Conservation (phyloP, 37 sponge, comb jelly and placozoan genomes). For the Ephydatia muelleri region DNA sequence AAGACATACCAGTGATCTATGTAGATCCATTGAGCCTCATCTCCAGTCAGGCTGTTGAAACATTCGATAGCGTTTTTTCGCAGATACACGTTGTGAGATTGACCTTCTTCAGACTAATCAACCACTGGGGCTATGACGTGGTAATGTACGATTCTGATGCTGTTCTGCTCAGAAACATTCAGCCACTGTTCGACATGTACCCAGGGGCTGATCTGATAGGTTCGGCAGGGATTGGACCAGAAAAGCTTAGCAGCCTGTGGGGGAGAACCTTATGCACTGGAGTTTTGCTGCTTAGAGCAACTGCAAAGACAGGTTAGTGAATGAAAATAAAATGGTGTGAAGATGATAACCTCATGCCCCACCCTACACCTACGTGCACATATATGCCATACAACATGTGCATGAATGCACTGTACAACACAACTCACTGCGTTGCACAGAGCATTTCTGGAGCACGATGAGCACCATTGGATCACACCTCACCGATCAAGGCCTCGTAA, state of each 20-base stretch:
- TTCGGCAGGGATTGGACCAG: constrained; percentile 23
- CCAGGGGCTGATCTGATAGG: constrained; percentile 6
- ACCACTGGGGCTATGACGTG: constrained; percentile 29
- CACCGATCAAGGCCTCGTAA: constrained; percentile 32
- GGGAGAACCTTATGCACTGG: constrained; percentile 35
- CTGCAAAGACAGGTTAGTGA: constrained; percentile 3
- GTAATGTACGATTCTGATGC: constrained; percentile 29
- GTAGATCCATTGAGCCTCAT: constrained; percentile 9
- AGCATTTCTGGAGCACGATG: background rate
- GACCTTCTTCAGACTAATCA: constrained; percentile 14
- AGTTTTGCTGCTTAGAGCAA: constrained; percentile 11
- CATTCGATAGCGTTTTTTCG: background rate
- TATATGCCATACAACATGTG: too few species aligned
- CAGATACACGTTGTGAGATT: constrained; percentile 18
- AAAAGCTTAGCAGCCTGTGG: constrained; percentile 2
- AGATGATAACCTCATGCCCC: too few species aligned
- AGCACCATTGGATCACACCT: background rate
- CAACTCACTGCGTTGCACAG: background rate
- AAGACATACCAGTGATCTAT: background rate
- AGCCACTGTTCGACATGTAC: constrained; percentile 18
- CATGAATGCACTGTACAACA: too few species aligned
- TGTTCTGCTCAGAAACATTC: constrained; percentile 12
- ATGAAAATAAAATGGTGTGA: background rate
- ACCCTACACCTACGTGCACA: too few species aligned
- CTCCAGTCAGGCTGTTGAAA: constrained; percentile 10